These are phyloP conservation scores for Tamias sibiricus DNA, from an alignment of 2,113 vertebrate genomes.

Conservation along the genomic window DNA sequence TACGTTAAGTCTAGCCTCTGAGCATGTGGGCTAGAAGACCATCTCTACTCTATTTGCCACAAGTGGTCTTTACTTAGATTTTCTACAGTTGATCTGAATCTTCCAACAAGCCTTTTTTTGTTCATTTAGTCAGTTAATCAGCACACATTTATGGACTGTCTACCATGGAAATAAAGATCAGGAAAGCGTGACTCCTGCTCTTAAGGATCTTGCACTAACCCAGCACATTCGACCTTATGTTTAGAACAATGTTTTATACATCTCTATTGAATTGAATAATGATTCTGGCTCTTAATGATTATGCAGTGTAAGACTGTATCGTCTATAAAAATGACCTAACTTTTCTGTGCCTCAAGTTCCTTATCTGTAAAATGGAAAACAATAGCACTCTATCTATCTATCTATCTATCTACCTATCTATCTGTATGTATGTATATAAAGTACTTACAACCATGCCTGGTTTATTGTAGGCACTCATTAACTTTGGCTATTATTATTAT, in stretches of 20 bases:
- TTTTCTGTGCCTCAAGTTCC: background rate
- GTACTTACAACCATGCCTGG: background rate
- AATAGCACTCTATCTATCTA: background rate
- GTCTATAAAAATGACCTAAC: background rate
- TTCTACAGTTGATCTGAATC: background rate
- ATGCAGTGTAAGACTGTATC: background rate
- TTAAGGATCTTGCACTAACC: background rate
- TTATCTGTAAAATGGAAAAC: background rate
- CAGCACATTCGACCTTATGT: background rate
- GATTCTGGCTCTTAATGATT: background rate
- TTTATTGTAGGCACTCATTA: background rate
- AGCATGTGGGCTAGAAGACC: background rate
- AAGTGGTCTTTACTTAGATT: background rate
- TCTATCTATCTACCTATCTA: background rate
- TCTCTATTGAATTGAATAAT: background rate
- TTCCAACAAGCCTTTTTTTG: background rate
- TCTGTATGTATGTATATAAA: background rate
- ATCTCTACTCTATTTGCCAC: background rate
- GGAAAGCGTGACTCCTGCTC: background rate
- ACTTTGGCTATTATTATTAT: background rate
- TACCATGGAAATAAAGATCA: constrained; percentile 13
- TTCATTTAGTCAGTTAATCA: background rate
- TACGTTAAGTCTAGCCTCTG: background rate
- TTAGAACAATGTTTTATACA: background rate
- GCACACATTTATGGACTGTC: background rate